Percentiles rank a stretch among this genome's conserved stretches.
Conservation (phyloP, 2,797 vertebrate species). For the Takifugu ocellatus region DNA sequence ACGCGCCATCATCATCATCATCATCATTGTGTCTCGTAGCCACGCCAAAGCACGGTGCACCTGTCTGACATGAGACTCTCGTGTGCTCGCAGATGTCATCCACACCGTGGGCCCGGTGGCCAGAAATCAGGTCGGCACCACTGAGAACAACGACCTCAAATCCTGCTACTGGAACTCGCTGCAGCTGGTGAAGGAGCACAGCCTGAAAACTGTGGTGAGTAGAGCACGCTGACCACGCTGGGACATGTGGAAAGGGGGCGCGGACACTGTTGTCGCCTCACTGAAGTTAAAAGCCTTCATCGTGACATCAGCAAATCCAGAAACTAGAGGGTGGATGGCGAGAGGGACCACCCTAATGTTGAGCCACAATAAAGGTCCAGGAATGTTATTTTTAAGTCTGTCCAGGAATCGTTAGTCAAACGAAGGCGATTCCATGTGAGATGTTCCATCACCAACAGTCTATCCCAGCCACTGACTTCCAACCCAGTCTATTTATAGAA, state of each 20-base stretch:
- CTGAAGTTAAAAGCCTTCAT: too few relatives aligned
- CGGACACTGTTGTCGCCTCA: conserved; percentile 23
- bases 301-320: too few relatives aligned
- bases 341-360: too few relatives aligned
- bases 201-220: conserved; percentile 93
- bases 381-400: too few relatives aligned
- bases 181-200: conserved; percentile 86
- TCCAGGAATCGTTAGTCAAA: too few relatives aligned
- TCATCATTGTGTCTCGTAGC: too few relatives aligned
- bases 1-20: too few relatives aligned
- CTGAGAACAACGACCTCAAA: conserved; percentile 87
- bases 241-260: conserved; percentile 47
- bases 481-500: conserved; percentile 64
- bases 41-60: not conserved
- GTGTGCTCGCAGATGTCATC: conserved; percentile 87
- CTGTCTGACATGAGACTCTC: conserved; percentile 10
- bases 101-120: conserved; percentile 96
- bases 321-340: too few relatives aligned
- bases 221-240: conserved; percentile 9
- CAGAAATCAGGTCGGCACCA: conserved; percentile 85
- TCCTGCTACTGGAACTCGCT: conserved; percentile 94
- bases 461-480: conserved; percentile 52
- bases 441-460: conserved; percentile 31
- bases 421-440: too few relatives aligned
- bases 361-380: too few relatives aligned